Conservation (phyloP, 2,888 invertebrate species). For the Cynaeus angustus region DNA sequence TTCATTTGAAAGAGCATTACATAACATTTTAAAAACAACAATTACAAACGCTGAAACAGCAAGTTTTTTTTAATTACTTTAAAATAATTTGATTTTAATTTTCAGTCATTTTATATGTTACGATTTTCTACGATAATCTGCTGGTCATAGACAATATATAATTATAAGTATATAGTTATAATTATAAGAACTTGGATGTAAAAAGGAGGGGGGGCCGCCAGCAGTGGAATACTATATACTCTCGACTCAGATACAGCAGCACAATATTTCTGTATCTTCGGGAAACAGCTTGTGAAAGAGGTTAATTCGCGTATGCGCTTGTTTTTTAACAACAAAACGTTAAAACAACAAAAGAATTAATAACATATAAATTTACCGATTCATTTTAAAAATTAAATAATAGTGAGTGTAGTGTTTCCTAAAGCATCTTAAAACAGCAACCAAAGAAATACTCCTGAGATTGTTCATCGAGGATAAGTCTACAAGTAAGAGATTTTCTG, state of each 20-base stretch:
- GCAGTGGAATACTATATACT: slow-evolving; percentile 16
- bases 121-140: background rate
- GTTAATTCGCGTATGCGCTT: slow-evolving; percentile 30
- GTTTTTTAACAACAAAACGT: slow-evolving; percentile 15
- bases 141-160: background rate
- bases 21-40: too few relatives aligned
- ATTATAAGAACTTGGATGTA: background rate
- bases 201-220: slow-evolving; percentile 2
- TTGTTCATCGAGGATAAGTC: slow-evolving; percentile 12
- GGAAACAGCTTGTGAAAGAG: slow-evolving; percentile 41
- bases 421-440: background rate
- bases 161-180: background rate
- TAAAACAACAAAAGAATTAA: background rate
- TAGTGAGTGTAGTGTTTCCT: slow-evolving; percentile 9
- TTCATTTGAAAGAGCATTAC: too few relatives aligned
- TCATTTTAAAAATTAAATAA: background rate
- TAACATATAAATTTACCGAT: background rate
- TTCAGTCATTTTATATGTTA: background rate
- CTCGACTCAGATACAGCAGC: slow-evolving; percentile 22
- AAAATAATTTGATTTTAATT: too few relatives aligned
- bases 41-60: too few relatives aligned
- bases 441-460: slow-evolving; percentile 3
- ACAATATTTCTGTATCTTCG: slow-evolving; percentile 13
- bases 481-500: slow-evolving; percentile 3
- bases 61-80: too few relatives aligned